Percentiles rank a stretch among this genome's conserved stretches.
Conservation (phyloP, 2,113 vertebrate genomes). For the Xiphias gladius region DNA sequence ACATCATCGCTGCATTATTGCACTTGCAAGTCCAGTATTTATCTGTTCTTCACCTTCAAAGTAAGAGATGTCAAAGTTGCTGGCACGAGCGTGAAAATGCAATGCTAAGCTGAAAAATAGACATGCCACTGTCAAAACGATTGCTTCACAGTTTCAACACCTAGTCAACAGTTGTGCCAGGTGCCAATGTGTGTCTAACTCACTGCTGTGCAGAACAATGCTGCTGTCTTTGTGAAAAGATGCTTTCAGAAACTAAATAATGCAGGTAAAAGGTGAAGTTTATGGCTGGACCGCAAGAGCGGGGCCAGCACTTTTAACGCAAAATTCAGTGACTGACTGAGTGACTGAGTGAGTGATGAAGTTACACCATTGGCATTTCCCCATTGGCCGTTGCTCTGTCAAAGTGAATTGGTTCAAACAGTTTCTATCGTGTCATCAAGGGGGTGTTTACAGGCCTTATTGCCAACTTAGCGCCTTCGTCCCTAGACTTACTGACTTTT, state of each 20-base stretch:
- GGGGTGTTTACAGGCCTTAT: no score
- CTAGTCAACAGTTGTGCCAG: slow-evolving; percentile 25
- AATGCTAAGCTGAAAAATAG: slow-evolving; percentile 48
- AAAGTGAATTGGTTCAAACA: no score
- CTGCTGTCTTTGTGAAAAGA: slow-evolving; percentile 3
- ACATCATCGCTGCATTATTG: not conserved
- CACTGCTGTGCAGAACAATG: slow-evolving; percentile 23
- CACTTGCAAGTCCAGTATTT: not conserved
- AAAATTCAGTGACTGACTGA: no score
- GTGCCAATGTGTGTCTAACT: slow-evolving; percentile 28
- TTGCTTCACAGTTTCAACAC: slow-evolving; percentile 34
- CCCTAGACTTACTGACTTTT: no score
- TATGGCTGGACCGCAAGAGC: not conserved
- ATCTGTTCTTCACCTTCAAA: not conserved
- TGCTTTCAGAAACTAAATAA: slow-evolving; percentile 26
- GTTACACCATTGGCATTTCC: no score
- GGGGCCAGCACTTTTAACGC: no score
- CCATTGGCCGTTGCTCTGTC: no score
- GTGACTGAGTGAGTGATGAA: no score
- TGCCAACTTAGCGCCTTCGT: no score
- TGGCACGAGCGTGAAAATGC: slow-evolving; percentile 30
- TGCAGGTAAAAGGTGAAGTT: slow-evolving; percentile 3
- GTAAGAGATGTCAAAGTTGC: slow-evolving; percentile 12
- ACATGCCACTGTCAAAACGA: slow-evolving; percentile 49
- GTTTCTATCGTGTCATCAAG: no score